These are phyloP conservation scores for Bombus pascuorum DNA, from an alignment of 1,140 invertebrate species.

Conservation along the genomic window DNA sequence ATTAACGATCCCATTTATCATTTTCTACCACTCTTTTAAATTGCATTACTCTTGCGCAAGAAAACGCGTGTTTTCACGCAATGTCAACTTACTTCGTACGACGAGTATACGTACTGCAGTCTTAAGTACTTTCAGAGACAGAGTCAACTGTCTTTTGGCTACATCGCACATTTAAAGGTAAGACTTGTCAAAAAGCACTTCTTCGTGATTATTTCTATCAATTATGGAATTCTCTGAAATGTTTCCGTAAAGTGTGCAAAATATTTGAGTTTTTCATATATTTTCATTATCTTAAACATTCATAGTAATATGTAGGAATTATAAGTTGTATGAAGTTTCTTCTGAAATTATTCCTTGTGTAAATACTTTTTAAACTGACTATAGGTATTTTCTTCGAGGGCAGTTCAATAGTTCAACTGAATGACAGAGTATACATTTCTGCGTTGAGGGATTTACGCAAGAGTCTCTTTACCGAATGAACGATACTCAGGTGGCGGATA, in stretches of 20 bases:
- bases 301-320: neutral
- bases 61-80: neutral
- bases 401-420: neutral
- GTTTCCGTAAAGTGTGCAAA: neutral
- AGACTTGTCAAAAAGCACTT: neutral
- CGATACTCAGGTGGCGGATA: constrained; percentile 44
- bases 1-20: neutral
- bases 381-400: neutral
- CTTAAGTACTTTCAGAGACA: neutral
- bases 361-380: neutral
- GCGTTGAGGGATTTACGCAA: constrained; percentile 29
- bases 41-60: neutral
- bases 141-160: neutral
- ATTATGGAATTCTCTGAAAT: neutral
- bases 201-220: neutral
- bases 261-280: neutral
- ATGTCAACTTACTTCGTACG: neutral
- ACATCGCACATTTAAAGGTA: too few species aligned
- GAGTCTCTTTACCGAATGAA: constrained; percentile 41
- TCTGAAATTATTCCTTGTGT: neutral
- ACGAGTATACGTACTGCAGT: neutral
- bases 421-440: constrained; percentile 28
- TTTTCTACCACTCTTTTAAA: neutral
- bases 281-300: neutral
- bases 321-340: neutral